A percentile compares a stretch with the other conserved stretches of the same genome.
phyloP scores from a whole-genome alignment of 2,113 vertebrate genomes.

The Potamarius usumacintae region DNA sequence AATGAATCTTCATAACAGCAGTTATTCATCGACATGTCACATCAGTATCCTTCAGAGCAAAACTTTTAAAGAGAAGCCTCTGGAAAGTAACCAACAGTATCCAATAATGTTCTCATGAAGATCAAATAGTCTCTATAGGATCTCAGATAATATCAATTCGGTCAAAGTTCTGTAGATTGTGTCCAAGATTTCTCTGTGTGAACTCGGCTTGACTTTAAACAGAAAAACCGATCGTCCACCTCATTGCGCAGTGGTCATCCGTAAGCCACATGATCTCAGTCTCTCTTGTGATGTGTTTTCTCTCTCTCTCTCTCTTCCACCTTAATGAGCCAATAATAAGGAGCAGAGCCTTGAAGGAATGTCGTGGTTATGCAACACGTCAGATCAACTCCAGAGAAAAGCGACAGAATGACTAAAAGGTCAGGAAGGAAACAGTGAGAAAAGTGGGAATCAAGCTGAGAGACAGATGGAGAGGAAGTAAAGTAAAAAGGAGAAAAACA shows the following conservation, averaged over 20 bases:
- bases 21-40: neutral
- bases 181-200: neutral
- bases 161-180: neutral
- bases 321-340: slow-evolving; percentile 54
- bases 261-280: neutral
- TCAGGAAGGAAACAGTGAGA: slow-evolving; percentile 52
- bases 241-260: neutral
- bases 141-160: neutral
- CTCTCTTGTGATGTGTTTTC: neutral
- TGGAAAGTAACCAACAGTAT: neutral
- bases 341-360: slow-evolving; percentile 68
- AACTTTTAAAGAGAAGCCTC: neutral
- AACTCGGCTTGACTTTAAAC: neutral
- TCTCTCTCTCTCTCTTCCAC: neutral
- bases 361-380: slow-evolving; percentile 63
- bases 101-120: neutral
- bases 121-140: neutral
- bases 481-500: slow-evolving; percentile 14
- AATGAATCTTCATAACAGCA: neutral
- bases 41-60: neutral
- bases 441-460: slow-evolving; percentile 29
- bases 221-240: neutral
- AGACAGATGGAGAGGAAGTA: slow-evolving; percentile 27
- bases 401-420: slow-evolving; percentile 39
- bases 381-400: slow-evolving; percentile 53